phyloP scores from a whole-genome alignment of 2,797 vertebrate genomes.

The Anabas testudineus region DNA sequence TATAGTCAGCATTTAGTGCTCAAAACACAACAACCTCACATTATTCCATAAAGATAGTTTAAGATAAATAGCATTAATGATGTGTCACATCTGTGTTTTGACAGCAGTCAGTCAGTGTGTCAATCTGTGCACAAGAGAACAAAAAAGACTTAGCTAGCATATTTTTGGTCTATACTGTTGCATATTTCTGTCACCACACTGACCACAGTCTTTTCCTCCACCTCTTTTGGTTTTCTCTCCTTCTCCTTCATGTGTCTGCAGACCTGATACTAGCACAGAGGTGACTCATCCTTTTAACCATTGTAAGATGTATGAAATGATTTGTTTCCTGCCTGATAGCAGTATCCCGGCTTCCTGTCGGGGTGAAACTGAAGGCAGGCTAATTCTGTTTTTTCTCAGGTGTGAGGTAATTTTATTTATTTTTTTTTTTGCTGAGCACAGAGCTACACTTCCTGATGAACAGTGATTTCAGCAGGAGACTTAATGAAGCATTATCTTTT shows the following conservation, averaged over 20 bases:
- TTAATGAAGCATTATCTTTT: slow-evolving; percentile 35
- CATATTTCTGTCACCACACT: slow-evolving; percentile 45
- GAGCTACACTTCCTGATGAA: slow-evolving; percentile 25
- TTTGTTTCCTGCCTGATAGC: slow-evolving; percentile 39
- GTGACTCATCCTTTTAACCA: slow-evolving; percentile 37
- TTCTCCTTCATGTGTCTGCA: slow-evolving; percentile 10
- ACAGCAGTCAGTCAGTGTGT: background rate
- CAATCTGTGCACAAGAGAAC: slow-evolving; percentile 1
- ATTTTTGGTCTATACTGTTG: slow-evolving; percentile 21
- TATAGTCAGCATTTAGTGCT: background rate
- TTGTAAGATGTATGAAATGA: slow-evolving; percentile 19
- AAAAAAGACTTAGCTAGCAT: slow-evolving; percentile 11
- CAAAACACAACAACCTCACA: no score
- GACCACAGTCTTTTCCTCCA: slow-evolving; percentile 18
- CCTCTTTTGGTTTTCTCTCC: slow-evolving; percentile 41
- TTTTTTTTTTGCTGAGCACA: slow-evolving; percentile 29
- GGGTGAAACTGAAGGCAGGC: slow-evolving; percentile 20
- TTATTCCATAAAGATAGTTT: background rate
- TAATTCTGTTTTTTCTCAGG: slow-evolving; percentile 24
- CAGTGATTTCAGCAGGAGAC: slow-evolving; percentile 29
- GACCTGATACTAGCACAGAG: slow-evolving; percentile 9
- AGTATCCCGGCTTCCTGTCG: slow-evolving; percentile 46
- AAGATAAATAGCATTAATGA: background rate
- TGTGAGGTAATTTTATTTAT: slow-evolving; percentile 60
- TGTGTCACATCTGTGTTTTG: background rate